Conservation (phyloP, 1,140 invertebrate genomes). For the Drosophila pachea region DNA sequence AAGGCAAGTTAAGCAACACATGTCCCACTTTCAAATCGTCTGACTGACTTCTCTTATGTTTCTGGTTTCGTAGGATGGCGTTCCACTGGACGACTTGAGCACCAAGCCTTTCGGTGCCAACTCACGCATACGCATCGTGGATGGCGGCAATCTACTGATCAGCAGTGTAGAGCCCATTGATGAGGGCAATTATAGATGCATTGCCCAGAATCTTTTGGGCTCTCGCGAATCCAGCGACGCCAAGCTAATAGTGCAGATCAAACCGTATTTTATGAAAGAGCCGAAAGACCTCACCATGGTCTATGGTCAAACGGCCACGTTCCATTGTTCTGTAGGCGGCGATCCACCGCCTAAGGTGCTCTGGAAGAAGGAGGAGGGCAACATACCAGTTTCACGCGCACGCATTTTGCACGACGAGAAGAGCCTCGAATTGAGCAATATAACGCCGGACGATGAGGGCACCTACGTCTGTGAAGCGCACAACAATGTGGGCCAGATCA, state of each 20-base stretch:
- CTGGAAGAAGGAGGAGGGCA: slow-evolving; percentile 92
- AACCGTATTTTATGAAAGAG: slow-evolving; percentile 91
- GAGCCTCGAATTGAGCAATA: slow-evolving; percentile 86
- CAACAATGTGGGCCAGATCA: slow-evolving; percentile 88
- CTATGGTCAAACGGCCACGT: slow-evolving; percentile 88
- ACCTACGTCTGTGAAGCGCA: slow-evolving; percentile 90
- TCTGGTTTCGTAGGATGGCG: slow-evolving; percentile 59
- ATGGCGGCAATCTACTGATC: slow-evolving; percentile 90
- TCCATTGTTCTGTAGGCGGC: slow-evolving; percentile 93
- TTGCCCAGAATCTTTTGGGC: slow-evolving; percentile 90
- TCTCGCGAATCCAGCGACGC: slow-evolving; percentile 85
- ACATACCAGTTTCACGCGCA: slow-evolving; percentile 88
- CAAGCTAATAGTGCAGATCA: slow-evolving; percentile 89
- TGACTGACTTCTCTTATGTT: background rate
- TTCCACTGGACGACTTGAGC: slow-evolving; percentile 78
- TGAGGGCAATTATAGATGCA: slow-evolving; percentile 90
- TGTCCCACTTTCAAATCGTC: slow-evolving; percentile 7
- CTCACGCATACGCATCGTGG: slow-evolving; percentile 81
- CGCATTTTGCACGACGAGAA: slow-evolving; percentile 86
- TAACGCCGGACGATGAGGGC: slow-evolving; percentile 88
- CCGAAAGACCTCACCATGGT: slow-evolving; percentile 91
- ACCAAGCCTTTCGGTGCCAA: slow-evolving; percentile 73
- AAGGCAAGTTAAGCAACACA: slow-evolving; percentile 80
- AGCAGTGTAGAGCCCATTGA: slow-evolving; percentile 88
- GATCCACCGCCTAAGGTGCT: slow-evolving; percentile 93